Evolutionary conservation across 2,797 vertebrate genomes (phyloP), one percentile per base, ranked within the genome.

Genomic region (Pantherophis vulpinus): DNA sequence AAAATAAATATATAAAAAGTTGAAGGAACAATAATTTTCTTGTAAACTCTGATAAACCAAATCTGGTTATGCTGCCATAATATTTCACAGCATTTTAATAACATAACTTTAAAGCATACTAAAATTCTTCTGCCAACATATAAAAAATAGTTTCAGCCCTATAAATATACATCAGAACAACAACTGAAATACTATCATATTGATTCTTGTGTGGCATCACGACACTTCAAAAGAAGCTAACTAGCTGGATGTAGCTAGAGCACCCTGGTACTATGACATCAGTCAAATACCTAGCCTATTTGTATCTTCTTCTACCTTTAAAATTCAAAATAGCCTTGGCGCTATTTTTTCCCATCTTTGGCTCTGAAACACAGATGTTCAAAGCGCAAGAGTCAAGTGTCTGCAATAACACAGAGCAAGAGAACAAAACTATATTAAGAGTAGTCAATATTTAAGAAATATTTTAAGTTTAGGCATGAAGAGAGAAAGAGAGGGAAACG

Each of bases 1-100:
- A 93, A 96, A 96, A 93, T 90, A 90, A 93, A 93, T 89, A 54
- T 42, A 87, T 79, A 96, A 93, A 90, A 95, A 87, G 90, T 94
- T 91, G 37, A 96, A 70, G 4, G 1, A 9, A 3, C 14, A 25
- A 1, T 4, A 37, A 47, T 14, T 91, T 70, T 11, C 37, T 12
- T 27, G 29, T 10, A 89, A 94, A 25, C 56, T 83, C 54, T 88
- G 0, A 14, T 9, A 37, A 95, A 89, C 5, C 90, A 93, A 74
- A 91, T 87, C 27, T 91, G 92, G 63, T 20, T 37, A 63, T 56
- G 47, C 63, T 88, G 61, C 60, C 87, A 93, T 86, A 89, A 61
- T 86, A 87, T 90, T 95, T 88, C n/a, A 93, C 27, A 27, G 8
- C 61, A 92, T 47, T 60, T 86, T 4, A 92, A 91, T 9, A 60